phyloP scores from a whole-genome alignment of 2,797 vertebrate genomes.

The Neosilurus mollespiculum region DNA sequence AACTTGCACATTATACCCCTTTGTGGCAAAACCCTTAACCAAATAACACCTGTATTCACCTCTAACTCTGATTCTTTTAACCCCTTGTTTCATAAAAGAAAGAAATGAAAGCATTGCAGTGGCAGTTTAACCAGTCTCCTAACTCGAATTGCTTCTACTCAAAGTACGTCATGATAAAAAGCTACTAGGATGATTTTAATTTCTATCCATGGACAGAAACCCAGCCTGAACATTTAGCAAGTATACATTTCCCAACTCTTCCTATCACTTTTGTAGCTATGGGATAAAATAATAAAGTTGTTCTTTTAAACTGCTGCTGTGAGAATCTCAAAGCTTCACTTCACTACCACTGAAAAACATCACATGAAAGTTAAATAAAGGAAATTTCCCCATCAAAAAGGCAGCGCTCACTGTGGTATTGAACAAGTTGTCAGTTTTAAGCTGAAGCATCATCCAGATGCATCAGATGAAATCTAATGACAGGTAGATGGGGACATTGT shows the following conservation, averaged over 20 bases:
- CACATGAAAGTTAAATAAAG: not conserved
- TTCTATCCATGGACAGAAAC: not conserved
- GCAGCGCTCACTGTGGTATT: conserved; percentile 28
- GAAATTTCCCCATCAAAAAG: not conserved
- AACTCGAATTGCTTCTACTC: not conserved
- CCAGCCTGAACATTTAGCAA: not conserved
- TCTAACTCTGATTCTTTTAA: not conserved
- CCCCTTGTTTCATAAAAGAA: not conserved
- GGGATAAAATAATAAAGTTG: conserved; percentile 27
- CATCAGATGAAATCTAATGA: conserved; percentile 42
- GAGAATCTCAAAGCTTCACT: not conserved
- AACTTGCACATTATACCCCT: not conserved
- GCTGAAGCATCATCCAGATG: conserved; percentile 33
- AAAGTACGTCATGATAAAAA: not conserved
- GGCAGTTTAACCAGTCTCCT: not conserved
- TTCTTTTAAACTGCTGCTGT: conserved; percentile 36
- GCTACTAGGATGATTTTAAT: not conserved
- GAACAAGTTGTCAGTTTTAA: conserved; percentile 42
- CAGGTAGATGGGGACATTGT: conserved; percentile 39
- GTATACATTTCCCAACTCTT: conserved; percentile 7
- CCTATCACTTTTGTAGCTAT: conserved; percentile 23
- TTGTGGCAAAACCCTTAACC: not conserved
- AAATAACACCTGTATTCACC: not conserved
- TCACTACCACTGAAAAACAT: not conserved
- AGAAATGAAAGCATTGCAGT: not conserved